phyloP scores from a whole-genome alignment of 2,888 invertebrate genomes.

The Deilephila elpenor region DNA sequence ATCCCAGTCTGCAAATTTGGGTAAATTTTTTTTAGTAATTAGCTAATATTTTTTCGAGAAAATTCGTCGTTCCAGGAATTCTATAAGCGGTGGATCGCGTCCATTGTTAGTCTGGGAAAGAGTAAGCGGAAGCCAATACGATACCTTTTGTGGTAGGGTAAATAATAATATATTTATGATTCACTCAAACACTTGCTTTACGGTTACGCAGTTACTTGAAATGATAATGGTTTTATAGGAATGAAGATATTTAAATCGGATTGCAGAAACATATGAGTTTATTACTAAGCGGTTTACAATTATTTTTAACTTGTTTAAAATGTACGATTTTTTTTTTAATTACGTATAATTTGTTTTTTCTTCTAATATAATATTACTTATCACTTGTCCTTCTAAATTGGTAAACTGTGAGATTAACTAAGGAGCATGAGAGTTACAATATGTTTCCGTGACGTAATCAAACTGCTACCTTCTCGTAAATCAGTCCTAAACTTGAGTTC shows the following conservation, averaged over 20 bases:
- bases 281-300: too few species aligned
- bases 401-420: not conserved
- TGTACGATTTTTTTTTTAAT: not conserved
- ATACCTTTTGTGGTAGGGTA: not conserved
- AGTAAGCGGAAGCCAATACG: not conserved
- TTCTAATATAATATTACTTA: too few species aligned
- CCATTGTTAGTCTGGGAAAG: not conserved
- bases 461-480: not conserved
- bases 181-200: not conserved
- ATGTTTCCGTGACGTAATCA: not conserved
- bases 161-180: conserved; percentile 7
- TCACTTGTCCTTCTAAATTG: not conserved
- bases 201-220: not conserved
- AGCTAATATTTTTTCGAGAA: conserved; percentile 1
- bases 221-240: not conserved
- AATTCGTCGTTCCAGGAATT: not conserved
- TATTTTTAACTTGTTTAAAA: too few species aligned
- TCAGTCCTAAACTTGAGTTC: not conserved
- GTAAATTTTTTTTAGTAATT: conserved; percentile 26
- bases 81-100: conserved; percentile 2
- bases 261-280: not conserved
- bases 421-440: too few species aligned
- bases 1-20: conserved; percentile 32
- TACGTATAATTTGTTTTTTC: not conserved
- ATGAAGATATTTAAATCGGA: not conserved